These are phyloP conservation scores for Hiodon tergisus DNA, from an alignment of 2,113 vertebrate genomes.

Conservation along the genomic window DNA sequence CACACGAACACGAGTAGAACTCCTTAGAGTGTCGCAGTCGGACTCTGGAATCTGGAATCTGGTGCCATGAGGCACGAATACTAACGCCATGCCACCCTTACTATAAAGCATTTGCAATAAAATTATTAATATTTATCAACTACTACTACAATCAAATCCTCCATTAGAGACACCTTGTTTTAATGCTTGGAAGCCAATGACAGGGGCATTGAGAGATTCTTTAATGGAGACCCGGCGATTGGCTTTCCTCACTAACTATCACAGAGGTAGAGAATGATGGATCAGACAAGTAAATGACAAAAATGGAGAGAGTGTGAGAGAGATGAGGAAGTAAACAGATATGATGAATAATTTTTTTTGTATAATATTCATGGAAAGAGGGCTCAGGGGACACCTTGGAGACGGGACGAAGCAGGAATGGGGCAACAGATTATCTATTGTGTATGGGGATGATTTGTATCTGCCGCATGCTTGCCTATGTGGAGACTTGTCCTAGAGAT, in stretches of 20 bases:
- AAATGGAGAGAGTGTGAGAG: not conserved
- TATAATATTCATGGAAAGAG: not conserved
- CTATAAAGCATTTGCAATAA: too few relatives aligned
- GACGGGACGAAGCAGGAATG: not conserved
- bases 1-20: too few relatives aligned
- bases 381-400: not conserved
- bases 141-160: too few relatives aligned
- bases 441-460: not conserved
- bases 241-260: not conserved
- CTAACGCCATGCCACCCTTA: too few relatives aligned
- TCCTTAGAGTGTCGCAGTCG: too few relatives aligned
- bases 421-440: constrained; percentile 1
- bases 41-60: too few relatives aligned
- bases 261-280: constrained; percentile 4
- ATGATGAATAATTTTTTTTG: constrained; percentile 9
- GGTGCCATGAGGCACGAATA: too few relatives aligned
- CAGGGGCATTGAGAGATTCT: constrained; percentile 2
- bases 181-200: constrained; percentile 2
- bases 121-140: too few relatives aligned
- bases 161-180: not conserved
- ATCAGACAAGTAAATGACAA: constrained; percentile 4
- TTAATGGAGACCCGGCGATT: not conserved
- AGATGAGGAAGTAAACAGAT: not conserved
- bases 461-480: not conserved
- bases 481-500: not conserved